A percentile compares a stretch with the other conserved stretches of the same genome.
phyloP scores from a whole-genome alignment of 2,888 invertebrate genomes.

The Clepsis dumicolana region DNA sequence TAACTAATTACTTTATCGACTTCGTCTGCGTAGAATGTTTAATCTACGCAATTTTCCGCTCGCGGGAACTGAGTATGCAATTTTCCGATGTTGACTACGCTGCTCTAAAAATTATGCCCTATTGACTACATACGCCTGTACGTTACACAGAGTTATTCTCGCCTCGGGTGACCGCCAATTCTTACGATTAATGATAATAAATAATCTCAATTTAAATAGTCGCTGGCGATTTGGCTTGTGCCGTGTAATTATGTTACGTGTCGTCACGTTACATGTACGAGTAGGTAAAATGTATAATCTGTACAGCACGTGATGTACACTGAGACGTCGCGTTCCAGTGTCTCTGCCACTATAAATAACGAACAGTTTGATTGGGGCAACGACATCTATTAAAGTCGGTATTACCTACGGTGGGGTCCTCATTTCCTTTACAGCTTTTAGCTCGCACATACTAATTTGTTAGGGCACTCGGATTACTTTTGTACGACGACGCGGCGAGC shows the following conservation, averaged over 20 bases:
- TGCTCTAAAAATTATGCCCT: not conserved
- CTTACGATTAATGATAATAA: constrained; percentile 55
- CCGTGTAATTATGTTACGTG: constrained; percentile 48
- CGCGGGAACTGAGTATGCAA: too few species aligned
- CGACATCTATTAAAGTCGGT: constrained; percentile 44
- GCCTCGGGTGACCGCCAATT: constrained; percentile 37
- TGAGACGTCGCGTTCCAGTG: constrained; percentile 40
- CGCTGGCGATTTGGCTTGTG: constrained; percentile 59
- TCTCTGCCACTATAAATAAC: constrained; percentile 41
- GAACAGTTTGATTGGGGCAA: constrained; percentile 45
- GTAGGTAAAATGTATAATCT: not conserved
- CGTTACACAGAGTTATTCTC: constrained; percentile 28
- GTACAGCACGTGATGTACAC: constrained; percentile 26
- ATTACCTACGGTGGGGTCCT: constrained; percentile 38
- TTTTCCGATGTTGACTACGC: not conserved
- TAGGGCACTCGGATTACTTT: not conserved
- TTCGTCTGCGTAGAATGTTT: too few species aligned
- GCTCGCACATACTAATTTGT: not conserved
- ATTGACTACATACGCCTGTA: constrained; percentile 21
- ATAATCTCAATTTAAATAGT: constrained; percentile 60
- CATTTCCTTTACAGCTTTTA: constrained; percentile 23
- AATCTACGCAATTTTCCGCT: too few species aligned
- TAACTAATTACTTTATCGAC: too few species aligned
- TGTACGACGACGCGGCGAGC: not conserved
- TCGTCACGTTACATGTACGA: constrained; percentile 35